Base-by-base conservation (phyloP, 2,113 vertebrate species). In the Telmatochromis bifrenatus region DNA sequence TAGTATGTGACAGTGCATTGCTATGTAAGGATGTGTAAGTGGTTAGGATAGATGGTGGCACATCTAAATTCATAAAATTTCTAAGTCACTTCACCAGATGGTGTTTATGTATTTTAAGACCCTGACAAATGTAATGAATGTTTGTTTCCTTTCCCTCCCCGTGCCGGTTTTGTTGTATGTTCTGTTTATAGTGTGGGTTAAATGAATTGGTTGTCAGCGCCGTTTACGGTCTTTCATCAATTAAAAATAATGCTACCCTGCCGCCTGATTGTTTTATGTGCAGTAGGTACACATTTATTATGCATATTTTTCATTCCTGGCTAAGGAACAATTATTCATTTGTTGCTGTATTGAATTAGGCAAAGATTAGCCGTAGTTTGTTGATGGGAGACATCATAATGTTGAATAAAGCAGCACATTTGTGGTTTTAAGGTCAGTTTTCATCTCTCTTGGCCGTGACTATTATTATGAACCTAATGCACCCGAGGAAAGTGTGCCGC, bases 91-190 rank as follows among this genome's bases (percentile, higher is more conserved):
- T 93, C 87, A 86, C 75, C 95, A 94, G 92, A 96, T 96, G 94
- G 91, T 91, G 93, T 95, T 95, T 92, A 89, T 92, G 90, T 90
- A 91, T 94, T 96, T 95, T 92, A 95, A 94, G 86, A 91, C 70
- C 55, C 85, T 84, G 90, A 93, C 85, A 92, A 91, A 92, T 68
- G 55, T 55, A 89, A 88, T 85, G 80, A 79, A 85, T 92, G 86
- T 93, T 90, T 86, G 86, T 91, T 92, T 89, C 79, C 55, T 84
- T 81, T 53, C 21, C 11, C 45, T 77, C 54, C 58, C 65, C n/a
- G 31, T 9, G 58, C 23, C 53, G 68, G 70, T 75, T 77, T 84
- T 85, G 81, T 91, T 81, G 81, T 89, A 90, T 81, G 81, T 89
- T 87, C 81, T 88, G 89, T 89, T 88, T 84, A 14, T 23, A 70